Evolutionary conservation across 2,113 vertebrate species (phyloP).

Genomic region (Alces alces): DNA sequence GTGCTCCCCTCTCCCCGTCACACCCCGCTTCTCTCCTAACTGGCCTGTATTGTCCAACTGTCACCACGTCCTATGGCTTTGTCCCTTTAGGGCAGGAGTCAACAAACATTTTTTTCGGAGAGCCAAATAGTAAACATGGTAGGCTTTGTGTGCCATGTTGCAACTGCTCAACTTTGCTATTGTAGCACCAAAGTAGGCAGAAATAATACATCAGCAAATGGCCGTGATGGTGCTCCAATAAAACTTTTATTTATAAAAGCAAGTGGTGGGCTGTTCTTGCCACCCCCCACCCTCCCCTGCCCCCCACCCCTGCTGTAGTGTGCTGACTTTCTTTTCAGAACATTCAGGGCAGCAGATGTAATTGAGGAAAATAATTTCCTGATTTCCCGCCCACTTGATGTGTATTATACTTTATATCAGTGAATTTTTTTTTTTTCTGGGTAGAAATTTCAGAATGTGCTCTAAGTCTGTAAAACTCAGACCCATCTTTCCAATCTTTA

Average conservation of each 20-base stretch:
- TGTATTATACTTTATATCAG: neutral
- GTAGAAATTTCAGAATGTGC: neutral
- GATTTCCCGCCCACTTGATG: neutral
- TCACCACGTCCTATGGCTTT: neutral
- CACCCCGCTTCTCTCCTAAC: fast-evolving
- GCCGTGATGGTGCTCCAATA: neutral
- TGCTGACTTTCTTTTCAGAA: neutral
- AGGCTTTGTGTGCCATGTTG: neutral
- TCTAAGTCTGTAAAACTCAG: neutral
- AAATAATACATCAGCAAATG: neutral
- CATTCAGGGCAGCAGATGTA: neutral
- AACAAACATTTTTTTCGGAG: neutral
- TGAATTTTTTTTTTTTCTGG: neutral
- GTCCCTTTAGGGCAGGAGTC: neutral
- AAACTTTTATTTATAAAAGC: neutral
- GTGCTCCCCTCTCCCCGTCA: fast-evolving
- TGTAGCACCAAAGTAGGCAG: neutral
- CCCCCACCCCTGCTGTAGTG: fast-evolving
- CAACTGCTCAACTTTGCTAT: neutral
- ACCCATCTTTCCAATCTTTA: neutral
- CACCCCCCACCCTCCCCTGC: neutral
- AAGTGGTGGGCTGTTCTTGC: neutral
- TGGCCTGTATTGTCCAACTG: neutral
- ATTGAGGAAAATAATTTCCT: neutral
- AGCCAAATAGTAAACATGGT: neutral